Percentiles rank a stretch among this genome's conserved stretches.
phyloP scores from a whole-genome alignment of 1,140 invertebrate genomes.

The Psix sp. region DNA sequence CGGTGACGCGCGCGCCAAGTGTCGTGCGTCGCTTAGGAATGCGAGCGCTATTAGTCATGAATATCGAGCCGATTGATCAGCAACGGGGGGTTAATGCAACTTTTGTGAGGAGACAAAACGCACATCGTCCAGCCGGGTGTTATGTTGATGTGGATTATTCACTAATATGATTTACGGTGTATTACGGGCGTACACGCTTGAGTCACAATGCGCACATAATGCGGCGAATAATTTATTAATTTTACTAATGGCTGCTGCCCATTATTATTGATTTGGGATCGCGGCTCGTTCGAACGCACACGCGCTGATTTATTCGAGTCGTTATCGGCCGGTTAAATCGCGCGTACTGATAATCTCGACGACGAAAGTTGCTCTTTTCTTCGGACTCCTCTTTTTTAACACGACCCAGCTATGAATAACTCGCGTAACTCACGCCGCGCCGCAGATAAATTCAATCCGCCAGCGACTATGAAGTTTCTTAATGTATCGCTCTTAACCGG shows the following conservation, averaged over 20 bases:
- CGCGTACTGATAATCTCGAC: constrained; percentile 61
- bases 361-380: constrained; percentile 44
- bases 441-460: constrained; percentile 37
- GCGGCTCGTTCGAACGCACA: constrained; percentile 72
- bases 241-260: constrained; percentile 78
- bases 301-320: constrained; percentile 65
- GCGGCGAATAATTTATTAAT: constrained; percentile 78
- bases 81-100: constrained; percentile 62
- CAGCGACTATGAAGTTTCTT: constrained; percentile 27
- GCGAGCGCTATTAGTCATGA: constrained; percentile 47
- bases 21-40: constrained; percentile 30
- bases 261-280: constrained; percentile 78
- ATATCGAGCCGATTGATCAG: constrained; percentile 55
- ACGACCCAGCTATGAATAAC: constrained; percentile 49
- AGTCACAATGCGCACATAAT: constrained; percentile 77
- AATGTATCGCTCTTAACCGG: constrained; percentile 39
- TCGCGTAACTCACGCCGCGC: constrained; percentile 29
- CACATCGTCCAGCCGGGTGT: constrained; percentile 50
- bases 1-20: constrained; percentile 16
- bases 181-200: constrained; percentile 68
- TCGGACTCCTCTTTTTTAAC: constrained; percentile 27
- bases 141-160: constrained; percentile 77
- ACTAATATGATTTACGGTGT: constrained; percentile 77
- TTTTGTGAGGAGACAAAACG: constrained; percentile 66
- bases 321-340: constrained; percentile 65